Evolutionary conservation across 2,888 invertebrate species (phyloP).

Genomic region (Hylaea fasciaria): DNA sequence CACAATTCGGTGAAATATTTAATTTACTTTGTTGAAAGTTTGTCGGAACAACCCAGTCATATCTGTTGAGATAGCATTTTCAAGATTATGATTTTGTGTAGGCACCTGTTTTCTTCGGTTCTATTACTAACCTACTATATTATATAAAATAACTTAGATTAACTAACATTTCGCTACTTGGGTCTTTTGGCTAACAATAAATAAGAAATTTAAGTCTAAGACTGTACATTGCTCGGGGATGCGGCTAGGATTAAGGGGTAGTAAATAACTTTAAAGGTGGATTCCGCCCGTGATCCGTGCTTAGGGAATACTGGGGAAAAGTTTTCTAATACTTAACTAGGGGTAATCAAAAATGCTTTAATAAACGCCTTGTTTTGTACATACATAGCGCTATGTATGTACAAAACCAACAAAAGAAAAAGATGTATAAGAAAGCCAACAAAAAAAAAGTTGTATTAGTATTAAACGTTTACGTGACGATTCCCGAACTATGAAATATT

Average conservation of each 20-base stretch:
- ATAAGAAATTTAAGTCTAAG: conserved; percentile 47
- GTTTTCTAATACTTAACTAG: conserved; percentile 8
- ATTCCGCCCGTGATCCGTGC: conserved; percentile 7
- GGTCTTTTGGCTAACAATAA: conserved; percentile 38
- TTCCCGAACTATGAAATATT: no score
- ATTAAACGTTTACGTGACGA: no score
- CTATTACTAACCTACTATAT: conserved; percentile 16
- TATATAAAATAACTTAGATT: neutral
- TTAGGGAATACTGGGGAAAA: conserved; percentile 2
- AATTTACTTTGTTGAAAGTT: conserved; percentile 46
- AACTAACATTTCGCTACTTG: neutral
- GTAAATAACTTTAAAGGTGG: conserved; percentile 44
- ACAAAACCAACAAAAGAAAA: no score
- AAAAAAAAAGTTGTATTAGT: no score
- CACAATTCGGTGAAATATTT: conserved; percentile 47
- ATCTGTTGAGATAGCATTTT: conserved; percentile 24
- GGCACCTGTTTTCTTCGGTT: neutral
- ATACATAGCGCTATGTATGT: no score
- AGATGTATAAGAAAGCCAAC: no score
- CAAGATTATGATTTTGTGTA: conserved; percentile 11
- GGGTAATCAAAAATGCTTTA: conserved; percentile 5
- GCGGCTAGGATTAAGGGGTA: conserved; percentile 42
- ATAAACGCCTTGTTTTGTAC: neutral
- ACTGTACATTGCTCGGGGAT: conserved; percentile 46
- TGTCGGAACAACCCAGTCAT: conserved; percentile 24